Evolutionary conservation across 2,113 vertebrate species (phyloP), one percentile per base, ranked within the genome.

Genomic region (Eolophus roseicapilla): DNA sequence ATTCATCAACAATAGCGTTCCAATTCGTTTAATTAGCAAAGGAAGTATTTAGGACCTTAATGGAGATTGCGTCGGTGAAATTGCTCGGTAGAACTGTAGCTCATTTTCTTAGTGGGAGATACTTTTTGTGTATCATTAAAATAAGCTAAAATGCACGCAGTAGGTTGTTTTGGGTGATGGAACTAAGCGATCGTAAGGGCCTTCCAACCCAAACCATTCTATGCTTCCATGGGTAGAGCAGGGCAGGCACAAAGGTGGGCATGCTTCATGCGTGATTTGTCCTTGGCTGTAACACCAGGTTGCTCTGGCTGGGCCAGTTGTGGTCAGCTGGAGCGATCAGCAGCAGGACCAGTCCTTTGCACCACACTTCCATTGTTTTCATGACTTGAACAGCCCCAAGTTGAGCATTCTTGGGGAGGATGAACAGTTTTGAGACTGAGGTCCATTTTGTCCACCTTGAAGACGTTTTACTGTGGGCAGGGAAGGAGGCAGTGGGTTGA

Each of bases 11-110:
- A 99, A 99, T 98, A 98, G 98, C 81, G 16, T 98, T 98, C 98
- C 98, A 99, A 98, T 99, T 98, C 97, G 97, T 99, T 98, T 99
- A 99, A 99, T 99, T 98, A 99, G 98, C 97, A 96, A 96, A 98
- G 99, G 99, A 99, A 99, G 99, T 98, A 98, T 99, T 99, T 99
- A 99, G 98, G 96, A 98, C 97, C 98, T 98, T 99, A 99, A 99
- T 99, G 98, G 98, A 99, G 99, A 99, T 99, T 99, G 98, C 98
- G 84, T 96, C 88, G 98, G 98, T 98, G 75, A 99, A 99, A 99
- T 99, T 99, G 98, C 98, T 98, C 86, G 50, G 98, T 98, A 98
- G 99, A 88, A 95, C 97, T 86, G 63, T 93, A 97, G 97, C 96
- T 98, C 97, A 95, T 98, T 98, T 98, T 98, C 98, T 96, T 96